These are phyloP conservation scores for Agriotes lineatus DNA, from an alignment of 2,888 invertebrate genomes.

Conservation along the genomic window DNA sequence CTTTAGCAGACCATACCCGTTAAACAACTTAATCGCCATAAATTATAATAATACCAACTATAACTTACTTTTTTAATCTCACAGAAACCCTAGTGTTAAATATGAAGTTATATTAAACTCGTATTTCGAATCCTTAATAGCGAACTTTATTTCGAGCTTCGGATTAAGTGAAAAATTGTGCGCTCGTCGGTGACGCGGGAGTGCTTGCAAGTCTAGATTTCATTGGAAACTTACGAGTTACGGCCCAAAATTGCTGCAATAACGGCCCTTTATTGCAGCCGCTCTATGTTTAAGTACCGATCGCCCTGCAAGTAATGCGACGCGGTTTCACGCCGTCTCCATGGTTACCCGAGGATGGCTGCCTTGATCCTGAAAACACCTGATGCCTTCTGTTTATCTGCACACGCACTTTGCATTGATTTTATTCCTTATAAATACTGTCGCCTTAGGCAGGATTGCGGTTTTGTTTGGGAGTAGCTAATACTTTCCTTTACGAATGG, in stretches of 20 bases:
- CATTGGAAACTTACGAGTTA: not conserved
- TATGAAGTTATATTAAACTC: not conserved
- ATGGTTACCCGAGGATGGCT: conserved; percentile 9
- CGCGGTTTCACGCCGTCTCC: conserved; percentile 1
- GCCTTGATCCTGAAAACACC: conserved; percentile 22
- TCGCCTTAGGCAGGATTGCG: not conserved
- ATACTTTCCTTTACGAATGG: too few species aligned
- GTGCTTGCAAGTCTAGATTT: not conserved
- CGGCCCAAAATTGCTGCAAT: conserved; percentile 5
- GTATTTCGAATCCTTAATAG: not conserved
- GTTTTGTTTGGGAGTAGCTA: not conserved
- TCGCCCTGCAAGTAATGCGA: conserved; percentile 12
- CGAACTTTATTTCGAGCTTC: not conserved
- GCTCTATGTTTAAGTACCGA: conserved; percentile 1
- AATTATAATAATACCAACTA: not conserved
- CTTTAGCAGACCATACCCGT: too few species aligned
- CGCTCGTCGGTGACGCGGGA: not conserved
- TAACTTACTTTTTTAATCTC: not conserved
- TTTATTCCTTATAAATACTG: conserved; percentile 5
- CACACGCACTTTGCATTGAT: conserved; percentile 23
- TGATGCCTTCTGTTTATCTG: conserved; percentile 20
- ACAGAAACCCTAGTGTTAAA: not conserved
- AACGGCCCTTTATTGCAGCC: conserved; percentile 16
- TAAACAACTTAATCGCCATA: not conserved
- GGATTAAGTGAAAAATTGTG: not conserved